Conservation (phyloP, 1,140 invertebrate genomes). For the Heliconius hewitsoni region DNA sequence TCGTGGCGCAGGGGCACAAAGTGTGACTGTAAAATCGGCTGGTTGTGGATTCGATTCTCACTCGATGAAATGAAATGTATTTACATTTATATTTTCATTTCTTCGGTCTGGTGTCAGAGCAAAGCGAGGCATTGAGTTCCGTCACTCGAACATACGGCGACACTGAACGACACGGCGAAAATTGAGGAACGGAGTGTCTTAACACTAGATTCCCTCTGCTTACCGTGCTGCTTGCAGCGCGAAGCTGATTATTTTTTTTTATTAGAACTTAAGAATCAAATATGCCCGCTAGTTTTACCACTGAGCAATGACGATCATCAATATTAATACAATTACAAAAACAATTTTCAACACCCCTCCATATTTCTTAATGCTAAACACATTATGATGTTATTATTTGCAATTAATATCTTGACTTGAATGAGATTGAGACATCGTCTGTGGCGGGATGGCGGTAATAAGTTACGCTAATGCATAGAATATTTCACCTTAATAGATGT, state of each 20-base stretch:
- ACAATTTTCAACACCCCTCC: constrained; percentile 6
- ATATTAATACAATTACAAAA: constrained; percentile 7
- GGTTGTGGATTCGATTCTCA: too few relatives aligned
- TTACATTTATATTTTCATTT: too few relatives aligned
- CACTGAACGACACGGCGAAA: too few relatives aligned
- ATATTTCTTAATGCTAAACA: constrained; percentile 24
- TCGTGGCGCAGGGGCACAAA: too few relatives aligned
- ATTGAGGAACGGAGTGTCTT: too few relatives aligned
- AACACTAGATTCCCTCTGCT: too few relatives aligned
- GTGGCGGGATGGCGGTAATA: constrained; percentile 40
- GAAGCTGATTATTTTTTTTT: background rate
- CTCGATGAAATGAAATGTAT: too few relatives aligned
- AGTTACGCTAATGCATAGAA: constrained; percentile 50
- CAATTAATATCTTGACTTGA: constrained; percentile 34
- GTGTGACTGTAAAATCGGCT: too few relatives aligned
- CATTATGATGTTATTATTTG: constrained; percentile 34
- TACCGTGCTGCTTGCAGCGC: too few relatives aligned
- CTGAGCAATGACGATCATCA: background rate
- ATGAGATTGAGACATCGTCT: constrained; percentile 43
- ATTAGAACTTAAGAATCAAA: background rate
- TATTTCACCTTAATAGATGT: constrained; percentile 53
- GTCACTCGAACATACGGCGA: too few relatives aligned
- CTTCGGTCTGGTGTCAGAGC: too few relatives aligned
- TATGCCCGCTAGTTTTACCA: background rate
- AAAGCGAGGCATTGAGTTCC: too few relatives aligned